phyloP scores from a whole-genome alignment of 2,113 vertebrate species.

The Osmerus mordax region DNA sequence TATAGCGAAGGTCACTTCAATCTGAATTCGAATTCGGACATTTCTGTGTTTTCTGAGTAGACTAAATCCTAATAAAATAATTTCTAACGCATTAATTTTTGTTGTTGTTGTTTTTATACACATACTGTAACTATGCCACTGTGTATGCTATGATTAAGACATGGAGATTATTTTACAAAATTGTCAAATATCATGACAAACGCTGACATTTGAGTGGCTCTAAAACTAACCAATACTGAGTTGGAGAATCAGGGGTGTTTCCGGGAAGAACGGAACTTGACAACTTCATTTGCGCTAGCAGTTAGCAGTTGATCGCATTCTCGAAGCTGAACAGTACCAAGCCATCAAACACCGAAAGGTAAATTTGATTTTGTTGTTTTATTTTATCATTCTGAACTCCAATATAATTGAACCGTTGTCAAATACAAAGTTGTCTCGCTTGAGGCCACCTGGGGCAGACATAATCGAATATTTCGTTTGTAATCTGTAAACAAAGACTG shows the following conservation, averaged over 20 bases:
- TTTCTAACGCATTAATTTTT: too few relatives aligned
- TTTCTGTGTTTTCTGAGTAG: too few relatives aligned
- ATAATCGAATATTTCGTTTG: not conserved
- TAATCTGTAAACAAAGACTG: not conserved
- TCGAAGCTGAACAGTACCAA: constrained; percentile 7
- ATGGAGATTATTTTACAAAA: too few relatives aligned
- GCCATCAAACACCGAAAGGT: constrained; percentile 23
- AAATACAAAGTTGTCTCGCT: not conserved
- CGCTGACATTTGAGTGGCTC: constrained; percentile 1
- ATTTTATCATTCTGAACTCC: not conserved
- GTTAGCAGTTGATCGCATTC: not conserved
- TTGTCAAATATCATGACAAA: not conserved
- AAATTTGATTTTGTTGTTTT: not conserved
- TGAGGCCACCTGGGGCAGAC: not conserved
- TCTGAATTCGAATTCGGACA: too few relatives aligned
- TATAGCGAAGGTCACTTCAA: too few relatives aligned
- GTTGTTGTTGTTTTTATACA: too few relatives aligned
- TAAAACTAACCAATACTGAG: constrained; percentile 26
- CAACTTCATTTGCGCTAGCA: constrained; percentile 32
- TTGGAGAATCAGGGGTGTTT: constrained; percentile 13
- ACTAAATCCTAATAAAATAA: too few relatives aligned
- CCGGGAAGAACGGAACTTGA: constrained; percentile 35
- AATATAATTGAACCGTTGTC: not conserved
- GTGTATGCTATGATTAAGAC: too few relatives aligned
- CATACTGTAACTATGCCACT: too few relatives aligned